A percentile compares a stretch with the other conserved stretches of the same genome.
These are phyloP conservation scores for Simalia tracyae DNA, from an alignment of 2,797 vertebrate genomes.

Conservation along the genomic window DNA sequence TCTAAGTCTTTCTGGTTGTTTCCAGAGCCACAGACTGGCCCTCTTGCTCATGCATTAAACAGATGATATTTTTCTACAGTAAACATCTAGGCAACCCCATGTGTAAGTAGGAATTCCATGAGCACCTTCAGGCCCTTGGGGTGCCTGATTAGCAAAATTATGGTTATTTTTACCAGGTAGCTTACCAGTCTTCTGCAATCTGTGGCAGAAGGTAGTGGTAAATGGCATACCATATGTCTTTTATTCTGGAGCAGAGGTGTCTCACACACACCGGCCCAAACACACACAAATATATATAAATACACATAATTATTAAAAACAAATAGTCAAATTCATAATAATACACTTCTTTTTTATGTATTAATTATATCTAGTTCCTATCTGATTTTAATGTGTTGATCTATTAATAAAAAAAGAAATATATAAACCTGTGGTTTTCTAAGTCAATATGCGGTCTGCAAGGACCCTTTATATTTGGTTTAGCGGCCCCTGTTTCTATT, in stretches of 20 bases:
- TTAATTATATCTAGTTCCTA: background rate
- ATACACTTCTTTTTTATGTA: background rate
- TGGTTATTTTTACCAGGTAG: conserved; percentile 9
- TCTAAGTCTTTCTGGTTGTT: conserved; percentile 62
- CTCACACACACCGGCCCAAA: background rate
- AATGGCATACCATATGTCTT: background rate
- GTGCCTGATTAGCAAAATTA: conserved; percentile 15
- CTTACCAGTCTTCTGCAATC: background rate
- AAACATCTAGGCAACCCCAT: background rate
- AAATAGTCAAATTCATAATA: background rate
- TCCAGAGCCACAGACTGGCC: conserved; percentile 52
- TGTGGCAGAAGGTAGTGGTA: background rate
- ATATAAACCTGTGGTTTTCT: background rate
- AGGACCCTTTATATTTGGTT: background rate
- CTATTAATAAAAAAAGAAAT: background rate
- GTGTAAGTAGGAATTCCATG: background rate
- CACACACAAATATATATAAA: background rate
- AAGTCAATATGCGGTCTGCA: too few species aligned
- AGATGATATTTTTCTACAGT: conserved; percentile 51
- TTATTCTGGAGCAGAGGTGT: background rate
- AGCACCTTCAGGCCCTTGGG: background rate
- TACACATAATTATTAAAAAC: background rate
- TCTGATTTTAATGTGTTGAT: background rate
- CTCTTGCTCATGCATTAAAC: conserved; percentile 40
- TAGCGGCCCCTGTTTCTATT: background rate